Percentiles rank a stretch among this genome's conserved stretches.
Conservation (phyloP, 2,888 invertebrate genomes). For the Cactoblastis cactorum region DNA sequence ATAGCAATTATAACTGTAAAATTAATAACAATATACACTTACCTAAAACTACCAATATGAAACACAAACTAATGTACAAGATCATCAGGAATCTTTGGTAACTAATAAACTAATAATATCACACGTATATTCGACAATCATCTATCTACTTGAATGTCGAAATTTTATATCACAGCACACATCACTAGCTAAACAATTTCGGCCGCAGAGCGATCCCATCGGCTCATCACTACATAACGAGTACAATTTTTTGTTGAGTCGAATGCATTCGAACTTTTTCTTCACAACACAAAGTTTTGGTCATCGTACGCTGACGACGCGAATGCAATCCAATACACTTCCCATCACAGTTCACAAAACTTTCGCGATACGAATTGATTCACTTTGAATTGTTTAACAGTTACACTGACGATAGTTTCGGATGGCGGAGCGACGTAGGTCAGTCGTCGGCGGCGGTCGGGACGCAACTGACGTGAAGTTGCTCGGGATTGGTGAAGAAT, state of each 20-base stretch:
- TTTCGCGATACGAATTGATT: conserved; percentile 43
- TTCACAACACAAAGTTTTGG: conserved; percentile 66
- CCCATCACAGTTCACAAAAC: conserved; percentile 54
- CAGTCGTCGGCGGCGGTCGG: conserved; percentile 52
- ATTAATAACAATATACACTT: conserved; percentile 43
- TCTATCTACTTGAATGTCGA: conserved; percentile 74
- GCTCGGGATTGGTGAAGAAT: conserved; percentile 70
- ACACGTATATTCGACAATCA: conserved; percentile 71
- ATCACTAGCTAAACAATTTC: conserved; percentile 73
- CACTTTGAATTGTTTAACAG: conserved; percentile 65
- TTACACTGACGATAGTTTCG: conserved; percentile 68
- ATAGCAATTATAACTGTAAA: conserved; percentile 29
- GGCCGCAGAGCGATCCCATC: conserved; percentile 75
- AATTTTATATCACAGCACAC: conserved; percentile 76
- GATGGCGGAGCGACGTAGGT: conserved; percentile 49
- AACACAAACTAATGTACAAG: conserved; percentile 79
- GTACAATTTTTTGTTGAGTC: conserved; percentile 69
- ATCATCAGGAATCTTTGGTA: conserved; percentile 80
- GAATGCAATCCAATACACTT: conserved; percentile 41
- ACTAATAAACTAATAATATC: conserved; percentile 77
- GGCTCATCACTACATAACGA: conserved; percentile 69
- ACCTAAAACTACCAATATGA: conserved; percentile 79
- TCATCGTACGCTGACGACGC: conserved; percentile 59
- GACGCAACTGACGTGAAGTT: conserved; percentile 74
- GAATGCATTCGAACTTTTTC: conserved; percentile 73